Conservation (phyloP, 2,113 vertebrate species). For the Zosterops lateralis region DNA sequence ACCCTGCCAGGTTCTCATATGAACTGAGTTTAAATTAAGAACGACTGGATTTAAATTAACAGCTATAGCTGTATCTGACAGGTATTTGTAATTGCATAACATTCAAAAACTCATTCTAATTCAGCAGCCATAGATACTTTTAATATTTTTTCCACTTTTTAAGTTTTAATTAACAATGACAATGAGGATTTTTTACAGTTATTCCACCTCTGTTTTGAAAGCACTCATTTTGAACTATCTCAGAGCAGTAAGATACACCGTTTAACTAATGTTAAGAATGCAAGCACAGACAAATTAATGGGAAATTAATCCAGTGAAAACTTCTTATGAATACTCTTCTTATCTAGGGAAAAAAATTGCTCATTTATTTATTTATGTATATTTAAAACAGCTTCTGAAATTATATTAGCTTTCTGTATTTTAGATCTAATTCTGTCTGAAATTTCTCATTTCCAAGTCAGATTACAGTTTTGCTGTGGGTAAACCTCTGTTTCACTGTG, state of each 20-base stretch:
- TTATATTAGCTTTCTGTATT: background rate
- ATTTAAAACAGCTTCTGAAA: background rate
- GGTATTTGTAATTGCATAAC: background rate
- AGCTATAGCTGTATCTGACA: background rate
- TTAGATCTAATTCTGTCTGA: background rate
- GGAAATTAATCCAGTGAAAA: slow-evolving; percentile 1
- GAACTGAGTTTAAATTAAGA: background rate
- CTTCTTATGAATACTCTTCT: background rate
- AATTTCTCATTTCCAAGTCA: background rate
- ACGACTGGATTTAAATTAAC: background rate
- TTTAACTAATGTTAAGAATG: background rate
- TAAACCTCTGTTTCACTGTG: background rate
- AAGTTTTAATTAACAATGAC: slow-evolving; percentile 15
- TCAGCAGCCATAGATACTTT: background rate
- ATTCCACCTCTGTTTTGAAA: background rate
- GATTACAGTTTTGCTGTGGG: background rate
- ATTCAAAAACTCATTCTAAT: background rate
- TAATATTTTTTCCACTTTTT: slow-evolving; percentile 6
- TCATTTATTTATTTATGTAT: background rate
- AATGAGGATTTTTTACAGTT: background rate
- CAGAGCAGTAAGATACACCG: background rate
- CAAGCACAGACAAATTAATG: background rate
- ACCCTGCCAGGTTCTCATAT: background rate
- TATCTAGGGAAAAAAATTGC: background rate
- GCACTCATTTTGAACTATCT: slow-evolving; percentile 28